Base-by-base conservation (phyloP, 92 coral and sea anemone genomes). In the Umimayanthus chanpuru region DNA sequence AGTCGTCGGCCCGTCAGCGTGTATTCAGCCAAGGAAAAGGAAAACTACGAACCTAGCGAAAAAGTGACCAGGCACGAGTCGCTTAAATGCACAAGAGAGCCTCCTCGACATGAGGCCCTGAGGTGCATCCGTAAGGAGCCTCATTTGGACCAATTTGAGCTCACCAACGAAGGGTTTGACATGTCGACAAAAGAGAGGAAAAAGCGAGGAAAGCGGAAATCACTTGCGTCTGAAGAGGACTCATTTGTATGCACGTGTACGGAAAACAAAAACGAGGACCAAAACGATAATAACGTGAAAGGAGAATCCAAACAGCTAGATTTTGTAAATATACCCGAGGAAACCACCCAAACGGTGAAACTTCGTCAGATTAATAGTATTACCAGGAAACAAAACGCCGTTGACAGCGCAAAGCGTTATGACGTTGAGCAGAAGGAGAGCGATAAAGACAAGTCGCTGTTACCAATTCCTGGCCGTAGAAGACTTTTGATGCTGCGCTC, bases 1-100 rank as follows among this genome's bases (percentile, higher is more conserved):
- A 72, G 72, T 9, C 84, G 81, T 12, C 90, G 96, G 23, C 84
- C 92, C 5, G 89, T 88, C 39, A 91, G 95, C 0, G 87, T 86
- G 23, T 92, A 87, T 81, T 92, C 94, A 14, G 93, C 80, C 26
- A 91, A 85, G 50, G 98, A 94, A 38, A 94, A 93, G 50, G 95
- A 92, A 47, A 94, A 86, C 82, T 91, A 65, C 32, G 94, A 95
- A 30, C 88, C 91, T 1, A 90, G 94, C 47, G 98, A 90, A 72
- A 95, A 95, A 81, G 79, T 90, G 6, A 75, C 91, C 14, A 78
- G 89, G 16, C 91, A 94, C 15, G 94, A 92, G 41, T 89, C 95
- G 11, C 90, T 93, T 10, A 91, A 92, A 30, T 78, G 89, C 32
- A 89, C 88, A 2, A 61, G 93, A 36, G 88, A 85, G 72, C 39